Percentiles rank a stretch among this genome's conserved stretches.
These are phyloP conservation scores for Spinibarbus caldwelli DNA, from an alignment of 2,797 vertebrate species.

Conservation along the genomic window DNA sequence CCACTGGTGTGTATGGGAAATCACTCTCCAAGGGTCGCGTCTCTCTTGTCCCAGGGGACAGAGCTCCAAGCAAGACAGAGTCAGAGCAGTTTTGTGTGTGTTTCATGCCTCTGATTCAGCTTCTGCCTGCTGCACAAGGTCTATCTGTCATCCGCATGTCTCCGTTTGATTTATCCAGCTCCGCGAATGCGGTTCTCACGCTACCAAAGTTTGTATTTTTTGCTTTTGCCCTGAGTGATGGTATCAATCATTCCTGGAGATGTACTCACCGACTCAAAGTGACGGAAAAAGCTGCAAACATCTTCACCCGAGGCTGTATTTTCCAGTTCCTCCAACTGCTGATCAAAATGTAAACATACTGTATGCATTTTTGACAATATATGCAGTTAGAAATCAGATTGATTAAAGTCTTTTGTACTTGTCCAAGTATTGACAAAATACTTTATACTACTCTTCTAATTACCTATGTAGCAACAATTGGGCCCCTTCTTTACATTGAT, in stretches of 20 bases:
- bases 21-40: constrained; percentile 33
- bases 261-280: constrained; percentile 45
- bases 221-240: constrained; percentile 55
- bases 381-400: constrained; percentile 24
- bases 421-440: constrained; percentile 4
- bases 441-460: constrained; percentile 19
- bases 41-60: constrained; percentile 30
- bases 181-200: constrained; percentile 47
- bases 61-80: constrained; percentile 18
- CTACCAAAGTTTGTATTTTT: constrained; percentile 51
- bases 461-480: constrained; percentile 34
- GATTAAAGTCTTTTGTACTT: background rate
- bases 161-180: constrained; percentile 57
- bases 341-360: constrained; percentile 25
- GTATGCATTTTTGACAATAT: background rate
- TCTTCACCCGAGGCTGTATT: constrained; percentile 57
- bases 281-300: constrained; percentile 53
- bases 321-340: constrained; percentile 1
- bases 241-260: constrained; percentile 52
- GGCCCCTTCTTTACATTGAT: constrained; percentile 5
- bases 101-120: constrained; percentile 50
- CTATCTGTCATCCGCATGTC: constrained; percentile 58
- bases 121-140: constrained; percentile 43
- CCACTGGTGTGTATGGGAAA: constrained; percentile 50
- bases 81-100: constrained; percentile 49